These are phyloP conservation scores for Antrozous pallidus DNA, from an alignment of 2,797 vertebrate species.

Conservation along the genomic window DNA sequence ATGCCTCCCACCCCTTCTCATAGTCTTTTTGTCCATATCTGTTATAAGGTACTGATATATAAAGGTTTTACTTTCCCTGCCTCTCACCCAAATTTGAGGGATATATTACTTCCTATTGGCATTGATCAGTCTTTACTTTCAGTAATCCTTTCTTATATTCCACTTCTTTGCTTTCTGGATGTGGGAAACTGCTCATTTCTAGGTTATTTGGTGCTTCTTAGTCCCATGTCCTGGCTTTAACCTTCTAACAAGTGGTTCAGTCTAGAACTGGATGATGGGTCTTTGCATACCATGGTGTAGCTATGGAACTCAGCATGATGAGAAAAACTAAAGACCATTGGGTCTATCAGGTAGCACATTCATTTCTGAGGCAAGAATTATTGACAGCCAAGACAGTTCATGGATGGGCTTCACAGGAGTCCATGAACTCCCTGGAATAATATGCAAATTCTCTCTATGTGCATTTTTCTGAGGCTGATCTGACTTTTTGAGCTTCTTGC, in stretches of 20 bases:
- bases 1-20: background rate
- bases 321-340: background rate
- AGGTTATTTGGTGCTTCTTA: background rate
- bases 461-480: background rate
- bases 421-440: background rate
- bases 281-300: background rate
- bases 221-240: background rate
- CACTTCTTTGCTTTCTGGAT: slow-evolving; percentile 10
- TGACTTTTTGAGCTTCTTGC: background rate
- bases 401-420: background rate
- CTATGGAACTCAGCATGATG: background rate
- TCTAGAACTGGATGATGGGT: background rate
- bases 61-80: background rate
- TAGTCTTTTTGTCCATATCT: background rate
- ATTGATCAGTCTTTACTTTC: background rate
- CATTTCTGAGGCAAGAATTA: background rate
- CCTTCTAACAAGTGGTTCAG: background rate
- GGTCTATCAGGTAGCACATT: background rate
- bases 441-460: slow-evolving; percentile 15
- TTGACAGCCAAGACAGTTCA: background rate
- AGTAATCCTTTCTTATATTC: background rate
- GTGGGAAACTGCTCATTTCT: background rate
- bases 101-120: background rate
- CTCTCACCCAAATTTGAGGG: background rate
- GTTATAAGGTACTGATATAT: background rate